Base-by-base conservation (phyloP, 2,888 invertebrate species). In the Hanleya hanleyi region DNA sequence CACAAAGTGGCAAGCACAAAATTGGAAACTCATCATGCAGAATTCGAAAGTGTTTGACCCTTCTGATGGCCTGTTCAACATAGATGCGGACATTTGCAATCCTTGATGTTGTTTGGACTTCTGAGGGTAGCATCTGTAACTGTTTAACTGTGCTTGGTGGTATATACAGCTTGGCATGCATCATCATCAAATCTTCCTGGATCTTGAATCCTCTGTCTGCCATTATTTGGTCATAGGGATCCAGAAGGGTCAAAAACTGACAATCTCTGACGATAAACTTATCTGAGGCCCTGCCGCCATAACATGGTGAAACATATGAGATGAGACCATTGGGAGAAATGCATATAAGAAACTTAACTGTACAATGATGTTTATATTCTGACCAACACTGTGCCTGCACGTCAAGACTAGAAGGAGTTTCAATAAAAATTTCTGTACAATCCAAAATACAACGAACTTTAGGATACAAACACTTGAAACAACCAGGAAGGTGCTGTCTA, bases 191-290 rank as follows among this genome's bases (percentile, higher is more conserved):
- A 12, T 72, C 73, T 0, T 74, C 73, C 22, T 69, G 35, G n/a
- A 78, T 73, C n/a, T 70, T 70, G 37, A 78, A 77, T 1, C 77
- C 75, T 29, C 73, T 62, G 50, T 79, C 76, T n/a, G 79, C 76
- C 74, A 77, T 72, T 12, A 76, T 65, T 26, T 71, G 66, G 62
- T 79, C 79, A 68, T 69, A 50, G 5, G 74, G 74, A n/a, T 77
- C 71, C 15, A 77, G 18, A 5, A 66, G 36, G 18, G 68, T 41
- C 4, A 74, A 57, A 41, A 77, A 70, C 1, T 67, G 72, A 67
- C 70, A 69, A 49, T 77, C 51, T 26, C 69, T 37, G 3, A 72
- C 65, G 3, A 79, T 77, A 47, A 47, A 67, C 33, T 74, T 77
- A 57, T 79, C 79, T 26, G 70, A 66, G n/a, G 77, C 69, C n/a